These are phyloP conservation scores for Megaceryle torquata DNA, from an alignment of 2,113 vertebrate genomes.

Conservation along the genomic window DNA sequence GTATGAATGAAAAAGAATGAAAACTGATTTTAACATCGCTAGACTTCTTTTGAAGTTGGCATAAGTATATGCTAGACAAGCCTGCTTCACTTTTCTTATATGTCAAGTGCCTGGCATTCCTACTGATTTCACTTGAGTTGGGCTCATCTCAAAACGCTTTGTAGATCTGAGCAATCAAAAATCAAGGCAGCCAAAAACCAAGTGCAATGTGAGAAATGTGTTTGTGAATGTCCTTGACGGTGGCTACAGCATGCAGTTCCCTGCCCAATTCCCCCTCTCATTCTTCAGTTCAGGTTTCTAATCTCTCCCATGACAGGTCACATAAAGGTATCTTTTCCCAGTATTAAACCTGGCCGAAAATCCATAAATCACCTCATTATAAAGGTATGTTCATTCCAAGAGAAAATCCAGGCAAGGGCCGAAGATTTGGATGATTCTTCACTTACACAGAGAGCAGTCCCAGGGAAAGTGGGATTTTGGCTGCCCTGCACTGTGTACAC, in stretches of 20 bases:
- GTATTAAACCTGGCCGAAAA: not conserved
- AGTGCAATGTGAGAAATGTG: not conserved
- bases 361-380: not conserved
- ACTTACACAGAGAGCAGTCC: not conserved
- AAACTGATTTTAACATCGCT: not conserved
- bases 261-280: not conserved
- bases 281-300: not conserved
- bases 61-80: not conserved
- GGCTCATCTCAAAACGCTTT: not conserved
- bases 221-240: not conserved
- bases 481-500: not conserved
- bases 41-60: not conserved
- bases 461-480: not conserved
- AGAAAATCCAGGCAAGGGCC: not conserved
- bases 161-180: not conserved
- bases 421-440: not conserved
- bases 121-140: not conserved
- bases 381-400: not conserved
- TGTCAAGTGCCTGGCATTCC: not conserved
- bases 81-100: not conserved
- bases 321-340: not conserved
- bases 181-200: not conserved
- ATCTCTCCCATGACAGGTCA: not conserved
- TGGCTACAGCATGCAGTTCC: not conserved
- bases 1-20: not conserved